Evolutionary conservation across 2,113 vertebrate species (phyloP).

Genomic region (Odocoileus hemionus): DNA sequence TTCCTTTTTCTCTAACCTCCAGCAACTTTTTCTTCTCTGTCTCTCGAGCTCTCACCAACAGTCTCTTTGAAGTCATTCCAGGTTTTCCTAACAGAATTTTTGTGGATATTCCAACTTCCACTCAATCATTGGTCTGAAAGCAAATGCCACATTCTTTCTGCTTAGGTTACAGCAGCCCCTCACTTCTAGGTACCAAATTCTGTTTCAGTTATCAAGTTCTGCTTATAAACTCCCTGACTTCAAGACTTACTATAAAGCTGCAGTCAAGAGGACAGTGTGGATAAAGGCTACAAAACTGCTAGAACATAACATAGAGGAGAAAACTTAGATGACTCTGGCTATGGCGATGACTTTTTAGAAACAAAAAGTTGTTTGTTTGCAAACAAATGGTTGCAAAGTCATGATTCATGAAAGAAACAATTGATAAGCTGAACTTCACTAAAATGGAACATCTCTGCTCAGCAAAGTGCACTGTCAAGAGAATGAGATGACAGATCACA

Average conservation of each 20-base stretch:
- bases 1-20: neutral
- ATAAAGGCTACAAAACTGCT: neutral
- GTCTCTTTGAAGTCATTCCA: neutral
- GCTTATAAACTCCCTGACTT: neutral
- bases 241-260: neutral
- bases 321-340: neutral
- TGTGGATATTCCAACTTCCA: neutral
- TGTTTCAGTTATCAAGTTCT: neutral
- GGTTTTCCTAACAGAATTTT: constrained; percentile 20
- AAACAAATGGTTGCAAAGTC: neutral
- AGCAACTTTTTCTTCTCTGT: neutral
- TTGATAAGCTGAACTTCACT: neutral
- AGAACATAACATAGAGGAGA: neutral
- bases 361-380: neutral
- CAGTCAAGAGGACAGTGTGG: neutral
- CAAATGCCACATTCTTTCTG: neutral
- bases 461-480: neutral
- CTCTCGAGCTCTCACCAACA: constrained; percentile 14
- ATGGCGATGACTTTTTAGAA: neutral
- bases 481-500: neutral
- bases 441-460: neutral
- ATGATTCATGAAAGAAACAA: neutral
- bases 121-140: neutral
- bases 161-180: constrained; percentile 5
- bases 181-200: neutral